Evolutionary conservation across 2,888 invertebrate genomes (phyloP), one percentile per base, ranked within the genome.

Genomic region (Therioaphis trifolii): DNA sequence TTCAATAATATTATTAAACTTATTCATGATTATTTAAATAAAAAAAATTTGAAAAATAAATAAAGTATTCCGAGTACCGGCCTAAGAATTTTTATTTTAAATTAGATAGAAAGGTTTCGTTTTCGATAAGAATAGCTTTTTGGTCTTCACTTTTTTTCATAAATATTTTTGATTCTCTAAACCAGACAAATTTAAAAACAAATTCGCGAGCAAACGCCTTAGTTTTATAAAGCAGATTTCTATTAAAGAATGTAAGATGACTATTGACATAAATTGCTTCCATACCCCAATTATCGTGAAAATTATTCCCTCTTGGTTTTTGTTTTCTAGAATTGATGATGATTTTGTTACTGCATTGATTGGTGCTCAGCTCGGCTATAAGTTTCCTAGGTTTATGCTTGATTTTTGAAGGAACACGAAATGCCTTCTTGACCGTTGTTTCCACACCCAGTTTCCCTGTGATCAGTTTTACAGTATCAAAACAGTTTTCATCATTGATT

Each of bases 191-290:
- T 66, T 66, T 66, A 9, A 11, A 66, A n/a, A 18, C n/a, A 9
- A 66, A n/a, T n/a, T n/a, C n/a, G n/a, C n/a, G n/a, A n/a, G 66
- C 66, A 66, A 66, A 66, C 3, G 66, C n/a, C 11, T 66, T 66
- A 18, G 66, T 18, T 35, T 66, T 66, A 18, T n/a, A 66, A 66
- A 66, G 3, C 0, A 66, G 9, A 9, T n/a, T 66, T 66, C 66
- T 35, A 66, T 66, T 35, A 9, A 35, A 35, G 0, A 35, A 2
- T 2, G 29, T n/a, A 35, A 66, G 9, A 66, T n/a, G 35, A 35
- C 3, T 35, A 66, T 66, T 66, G 29, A 66, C 35, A n/a, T 66
- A 35, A 3, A 66, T 66, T 66, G 66, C 0, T 0, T n/a, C 35
- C 0, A 0, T 66, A 2, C 35, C 66, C 66, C 66, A 66, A 0